Base-by-base conservation (phyloP, 2,888 invertebrate species). In the Agrochola lota region DNA sequence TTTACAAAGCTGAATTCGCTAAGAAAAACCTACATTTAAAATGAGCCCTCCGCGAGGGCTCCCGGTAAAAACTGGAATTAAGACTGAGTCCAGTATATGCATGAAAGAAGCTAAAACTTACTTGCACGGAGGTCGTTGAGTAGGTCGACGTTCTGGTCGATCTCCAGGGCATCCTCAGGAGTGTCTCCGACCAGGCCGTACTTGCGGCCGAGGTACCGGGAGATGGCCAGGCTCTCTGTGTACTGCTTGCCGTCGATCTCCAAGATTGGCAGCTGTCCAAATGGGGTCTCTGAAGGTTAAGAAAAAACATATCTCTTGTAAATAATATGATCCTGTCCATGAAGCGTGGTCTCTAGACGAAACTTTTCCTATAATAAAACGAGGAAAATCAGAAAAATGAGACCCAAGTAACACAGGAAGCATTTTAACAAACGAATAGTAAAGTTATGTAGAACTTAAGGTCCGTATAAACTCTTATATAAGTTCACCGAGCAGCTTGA, bases 121-220 rank as follows among this genome's bases (percentile, higher is more conserved):
- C 98, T 97, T 5, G 85, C 64, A 55, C 97, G 96, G 67, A 98
- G 92, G 87, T 98, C 98, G 76, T 96, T 97, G 46, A 97, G 88
- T 52, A 97, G 97, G 80, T 98, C 98, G 0, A 97, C 96, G 63
- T 96, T 95, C 77, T 97, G 95, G 91, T 98, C 98, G 83, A 98
- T 97, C 91, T 97, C 96, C 72, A 97, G 93, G 87, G 97, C 95
- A 88, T 98, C 97, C 93, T 97, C 97, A 35, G 96, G 95, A 71
- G 96, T 93, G 52, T 93, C 95, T n/a, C 98, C 98, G 26, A 93
- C 94, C n/a, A 98, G 92, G 9, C 97, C 97, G 82, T 95, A 97
- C 91, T 97, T 96, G 90, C 97, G 97, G 11, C 97, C 98, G 60
- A 98, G 93, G 91, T 97, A 98, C 52, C 98, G 97, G 55, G 94